Conservation (phyloP, 2,113 vertebrate genomes). For the Vulpes vulpes region DNA sequence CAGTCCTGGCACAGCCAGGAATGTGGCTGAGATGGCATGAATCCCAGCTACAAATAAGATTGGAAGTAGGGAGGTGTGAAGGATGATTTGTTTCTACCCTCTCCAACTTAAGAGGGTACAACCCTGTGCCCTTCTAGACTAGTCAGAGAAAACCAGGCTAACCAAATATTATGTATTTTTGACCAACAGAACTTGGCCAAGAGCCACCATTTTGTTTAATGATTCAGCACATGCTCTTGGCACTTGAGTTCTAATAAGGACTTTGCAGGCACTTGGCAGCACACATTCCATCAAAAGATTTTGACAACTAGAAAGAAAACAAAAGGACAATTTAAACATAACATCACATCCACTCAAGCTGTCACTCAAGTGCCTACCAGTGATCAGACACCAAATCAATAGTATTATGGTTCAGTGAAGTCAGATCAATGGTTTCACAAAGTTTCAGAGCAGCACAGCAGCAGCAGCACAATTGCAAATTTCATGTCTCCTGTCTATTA, state of each 20-base stretch:
- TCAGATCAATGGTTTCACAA: constrained; percentile 75
- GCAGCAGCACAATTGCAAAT: constrained; percentile 47
- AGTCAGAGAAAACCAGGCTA: constrained; percentile 18
- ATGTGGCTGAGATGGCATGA: not conserved
- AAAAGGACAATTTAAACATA: constrained; percentile 79
- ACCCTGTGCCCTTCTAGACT: not conserved
- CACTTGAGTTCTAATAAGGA: constrained; percentile 72
- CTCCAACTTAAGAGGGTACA: not conserved
- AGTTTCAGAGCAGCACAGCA: constrained; percentile 63
- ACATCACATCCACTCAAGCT: constrained; percentile 71
- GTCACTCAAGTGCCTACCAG: constrained; percentile 74
- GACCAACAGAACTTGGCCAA: constrained; percentile 60
- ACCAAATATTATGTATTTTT: constrained; percentile 54
- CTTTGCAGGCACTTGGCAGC: constrained; percentile 58
- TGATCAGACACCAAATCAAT: constrained; percentile 77
- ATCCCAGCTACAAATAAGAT: constrained; percentile 23
- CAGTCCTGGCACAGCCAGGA: not conserved
- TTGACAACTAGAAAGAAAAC: constrained; percentile 76
- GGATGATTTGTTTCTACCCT: not conserved
- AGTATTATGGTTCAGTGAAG: constrained; percentile 74
- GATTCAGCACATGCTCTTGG: constrained; percentile 59
- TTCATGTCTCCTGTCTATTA: constrained; percentile 69
- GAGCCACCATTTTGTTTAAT: constrained; percentile 69
- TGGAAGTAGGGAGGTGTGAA: not conserved
- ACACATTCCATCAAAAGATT: constrained; percentile 51